phyloP scores from a whole-genome alignment of 2,888 invertebrate species.

The Agrotis exclamationis region DNA sequence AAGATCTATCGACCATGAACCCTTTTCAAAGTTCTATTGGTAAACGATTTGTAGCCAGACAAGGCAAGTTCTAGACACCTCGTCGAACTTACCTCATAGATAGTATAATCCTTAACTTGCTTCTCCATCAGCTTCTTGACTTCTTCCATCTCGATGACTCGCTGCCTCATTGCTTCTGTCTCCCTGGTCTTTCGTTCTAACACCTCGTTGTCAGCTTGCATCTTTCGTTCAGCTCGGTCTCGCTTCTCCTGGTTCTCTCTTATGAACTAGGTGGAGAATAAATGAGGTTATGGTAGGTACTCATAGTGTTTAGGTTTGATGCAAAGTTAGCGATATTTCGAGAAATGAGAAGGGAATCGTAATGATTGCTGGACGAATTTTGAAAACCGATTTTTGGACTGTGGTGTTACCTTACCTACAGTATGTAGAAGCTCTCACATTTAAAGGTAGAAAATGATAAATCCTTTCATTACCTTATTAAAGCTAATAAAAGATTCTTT shows the following conservation, averaged over 20 bases:
- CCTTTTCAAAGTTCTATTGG: neutral
- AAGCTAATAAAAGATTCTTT: slow-evolving; percentile 92
- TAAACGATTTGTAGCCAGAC: neutral
- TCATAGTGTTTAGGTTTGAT: too few species aligned
- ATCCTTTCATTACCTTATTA: slow-evolving; percentile 83
- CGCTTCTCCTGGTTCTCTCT: slow-evolving; percentile 93
- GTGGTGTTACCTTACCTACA: too few species aligned
- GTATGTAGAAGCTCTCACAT: too few species aligned
- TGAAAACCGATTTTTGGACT: too few species aligned
- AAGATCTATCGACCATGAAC: too few species aligned
- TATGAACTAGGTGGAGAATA: slow-evolving; percentile 85
- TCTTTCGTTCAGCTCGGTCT: slow-evolving; percentile 91
- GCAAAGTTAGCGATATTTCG: too few species aligned
- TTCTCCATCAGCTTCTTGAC: slow-evolving; percentile 90
- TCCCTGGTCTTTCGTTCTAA: slow-evolving; percentile 87
- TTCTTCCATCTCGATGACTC: slow-evolving; percentile 86
- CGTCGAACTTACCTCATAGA: slow-evolving; percentile 88
- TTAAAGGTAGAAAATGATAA: too few species aligned
- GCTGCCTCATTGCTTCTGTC: slow-evolving; percentile 87
- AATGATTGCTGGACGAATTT: too few species aligned
- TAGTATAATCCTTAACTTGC: slow-evolving; percentile 90
- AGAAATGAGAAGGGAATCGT: too few species aligned
- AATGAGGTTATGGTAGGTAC: too few species aligned
- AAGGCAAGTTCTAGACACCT: neutral
- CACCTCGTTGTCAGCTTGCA: slow-evolving; percentile 89